Evolutionary conservation across 2,113 vertebrate genomes (phyloP).

Genomic region (cat (Felis catus)): DNA sequence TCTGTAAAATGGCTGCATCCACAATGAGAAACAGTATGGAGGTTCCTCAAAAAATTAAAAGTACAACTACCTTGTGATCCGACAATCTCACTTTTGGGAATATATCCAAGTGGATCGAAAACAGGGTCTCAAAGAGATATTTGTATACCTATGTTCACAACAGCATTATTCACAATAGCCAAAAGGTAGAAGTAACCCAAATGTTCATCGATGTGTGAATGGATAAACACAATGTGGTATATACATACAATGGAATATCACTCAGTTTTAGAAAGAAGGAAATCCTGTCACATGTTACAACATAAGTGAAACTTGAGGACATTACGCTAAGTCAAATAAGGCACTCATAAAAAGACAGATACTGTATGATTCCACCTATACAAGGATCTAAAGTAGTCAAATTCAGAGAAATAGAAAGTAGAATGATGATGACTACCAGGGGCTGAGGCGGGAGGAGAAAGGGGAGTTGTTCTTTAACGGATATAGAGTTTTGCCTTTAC

Average conservation of each 20-base stretch:
- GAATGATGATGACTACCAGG: background rate
- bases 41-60: background rate
- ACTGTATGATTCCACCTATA: background rate
- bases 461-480: background rate
- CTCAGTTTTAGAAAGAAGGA: background rate
- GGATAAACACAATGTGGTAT: background rate
- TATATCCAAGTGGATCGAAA: background rate
- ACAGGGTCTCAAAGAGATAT: background rate
- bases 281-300: background rate
- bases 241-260: background rate
- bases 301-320: background rate
- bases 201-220: background rate
- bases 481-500: background rate
- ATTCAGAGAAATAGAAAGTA: background rate
- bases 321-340: background rate
- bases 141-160: background rate
- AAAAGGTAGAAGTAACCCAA: background rate
- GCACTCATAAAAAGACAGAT: background rate
- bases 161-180: background rate
- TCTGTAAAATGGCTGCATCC: background rate
- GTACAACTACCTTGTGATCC: background rate
- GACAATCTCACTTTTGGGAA: background rate
- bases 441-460: background rate
- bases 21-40: background rate
- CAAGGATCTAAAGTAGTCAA: background rate